These are phyloP conservation scores for Centropus unirufus DNA, from an alignment of 2,113 vertebrate species.

Conservation along the genomic window DNA sequence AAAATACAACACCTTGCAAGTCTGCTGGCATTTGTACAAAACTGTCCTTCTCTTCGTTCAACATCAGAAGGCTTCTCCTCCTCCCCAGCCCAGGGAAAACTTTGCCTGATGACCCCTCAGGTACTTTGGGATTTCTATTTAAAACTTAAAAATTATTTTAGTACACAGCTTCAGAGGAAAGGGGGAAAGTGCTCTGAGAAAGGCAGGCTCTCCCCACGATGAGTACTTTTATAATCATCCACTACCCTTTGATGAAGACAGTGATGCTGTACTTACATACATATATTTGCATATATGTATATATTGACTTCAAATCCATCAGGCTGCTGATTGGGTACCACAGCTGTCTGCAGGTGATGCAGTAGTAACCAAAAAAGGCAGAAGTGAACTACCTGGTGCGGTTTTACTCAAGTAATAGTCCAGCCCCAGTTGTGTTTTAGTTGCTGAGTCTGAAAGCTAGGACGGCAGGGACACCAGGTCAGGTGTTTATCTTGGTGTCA, in stretches of 20 bases:
- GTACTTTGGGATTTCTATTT: background rate
- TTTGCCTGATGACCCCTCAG: background rate
- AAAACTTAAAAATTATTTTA: background rate
- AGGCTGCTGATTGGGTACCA: background rate
- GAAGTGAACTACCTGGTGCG: background rate
- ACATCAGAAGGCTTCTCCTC: background rate
- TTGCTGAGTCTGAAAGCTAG: background rate
- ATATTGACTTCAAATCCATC: background rate
- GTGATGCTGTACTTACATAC: background rate
- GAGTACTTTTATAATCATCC: background rate
- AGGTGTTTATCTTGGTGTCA: background rate
- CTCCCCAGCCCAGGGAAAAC: background rate
- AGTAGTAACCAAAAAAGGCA: background rate
- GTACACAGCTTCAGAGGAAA: background rate
- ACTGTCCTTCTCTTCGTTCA: accelerated
- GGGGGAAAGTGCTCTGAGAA: background rate
- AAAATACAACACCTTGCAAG: background rate
- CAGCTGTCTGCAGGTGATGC: background rate
- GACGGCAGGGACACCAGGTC: background rate
- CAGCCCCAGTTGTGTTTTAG: background rate
- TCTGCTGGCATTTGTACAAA: background rate
- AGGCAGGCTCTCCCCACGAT: background rate
- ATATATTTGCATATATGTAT: accelerated
- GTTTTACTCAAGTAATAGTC: background rate
- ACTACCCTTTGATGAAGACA: background rate